Conservation (phyloP, 2,797 vertebrate species). For the Syngnathus acus region DNA sequence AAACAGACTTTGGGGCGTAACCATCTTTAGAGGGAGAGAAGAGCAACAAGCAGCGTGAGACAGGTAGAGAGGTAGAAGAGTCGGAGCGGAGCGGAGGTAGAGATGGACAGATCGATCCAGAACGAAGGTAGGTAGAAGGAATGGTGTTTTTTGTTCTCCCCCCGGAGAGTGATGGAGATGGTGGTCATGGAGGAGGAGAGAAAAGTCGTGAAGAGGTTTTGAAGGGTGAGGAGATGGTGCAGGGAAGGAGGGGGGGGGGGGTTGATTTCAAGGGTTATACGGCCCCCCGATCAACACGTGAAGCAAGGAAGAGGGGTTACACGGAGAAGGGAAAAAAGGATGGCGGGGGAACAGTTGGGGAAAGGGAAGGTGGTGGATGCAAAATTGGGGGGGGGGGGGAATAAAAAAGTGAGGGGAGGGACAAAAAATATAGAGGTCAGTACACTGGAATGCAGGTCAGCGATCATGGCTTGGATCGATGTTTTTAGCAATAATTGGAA, state of each 20-base stretch:
- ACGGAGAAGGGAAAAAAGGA: slow-evolving; percentile 1
- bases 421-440: slow-evolving; percentile 99
- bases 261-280: slow-evolving; percentile 26
- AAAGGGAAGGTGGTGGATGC: slow-evolving; percentile 57
- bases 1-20: slow-evolving; percentile 99
- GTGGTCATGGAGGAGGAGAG: slow-evolving; percentile 88
- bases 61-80: slow-evolving; percentile 88
- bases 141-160: slow-evolving; percentile 78
- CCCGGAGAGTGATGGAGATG: slow-evolving; percentile 96
- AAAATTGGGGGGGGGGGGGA: slow-evolving; percentile 60
- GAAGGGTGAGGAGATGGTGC: not conserved
- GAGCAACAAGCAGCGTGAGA: slow-evolving; percentile 97
- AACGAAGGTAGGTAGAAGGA: slow-evolving; percentile 81
- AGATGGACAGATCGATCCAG: slow-evolving; percentile 99
- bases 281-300: slow-evolving; percentile 53
- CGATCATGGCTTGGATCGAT: slow-evolving; percentile 92
- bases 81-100: slow-evolving; percentile 85
- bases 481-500: slow-evolving; percentile 85
- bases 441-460: slow-evolving; percentile 99
- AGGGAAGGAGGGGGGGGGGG: not conserved
- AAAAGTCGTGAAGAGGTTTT: slow-evolving; percentile 33
- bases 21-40: slow-evolving; percentile 99
- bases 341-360: not conserved
- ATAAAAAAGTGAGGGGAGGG: slow-evolving; percentile 63
- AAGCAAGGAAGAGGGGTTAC: slow-evolving; percentile 52